Conservation (phyloP, 2,113 vertebrate species). For the Elephas maximus region DNA sequence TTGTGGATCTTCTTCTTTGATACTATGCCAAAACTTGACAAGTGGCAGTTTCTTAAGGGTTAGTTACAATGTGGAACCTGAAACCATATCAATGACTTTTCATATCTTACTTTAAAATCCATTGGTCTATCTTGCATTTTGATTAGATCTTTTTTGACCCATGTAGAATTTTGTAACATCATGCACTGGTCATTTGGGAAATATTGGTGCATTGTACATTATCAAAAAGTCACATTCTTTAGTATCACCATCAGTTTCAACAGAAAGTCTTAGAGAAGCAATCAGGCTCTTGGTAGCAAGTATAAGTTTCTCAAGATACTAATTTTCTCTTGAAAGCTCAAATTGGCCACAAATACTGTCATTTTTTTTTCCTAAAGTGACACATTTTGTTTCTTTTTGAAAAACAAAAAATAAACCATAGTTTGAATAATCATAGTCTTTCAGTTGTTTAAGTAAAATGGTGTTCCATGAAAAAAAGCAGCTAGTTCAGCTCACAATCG, state of each 20-base stretch:
- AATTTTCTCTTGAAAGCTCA: conserved; percentile 52
- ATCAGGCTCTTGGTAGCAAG: conserved; percentile 8
- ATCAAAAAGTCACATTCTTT: not conserved
- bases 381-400: conserved; percentile 31
- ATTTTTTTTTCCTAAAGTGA: conserved; percentile 26
- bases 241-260: conserved; percentile 26
- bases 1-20: not conserved
- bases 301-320: conserved; percentile 51
- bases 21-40: not conserved
- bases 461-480: not conserved
- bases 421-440: not conserved
- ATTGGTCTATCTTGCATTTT: not conserved
- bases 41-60: conserved; percentile 8
- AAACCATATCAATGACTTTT: conserved; percentile 7
- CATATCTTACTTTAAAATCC: conserved; percentile 26
- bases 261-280: not conserved
- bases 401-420: not conserved
- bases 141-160: not conserved
- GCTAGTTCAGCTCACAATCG: not conserved
- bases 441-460: not conserved
- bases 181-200: conserved; percentile 21
- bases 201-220: conserved; percentile 16
- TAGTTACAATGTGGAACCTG: not conserved
- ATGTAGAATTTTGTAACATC: conserved; percentile 26
- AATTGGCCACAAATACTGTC: not conserved